A percentile compares a stretch with the other conserved stretches of the same genome.
Evolutionary conservation across 2,797 vertebrate species (phyloP).

Genomic region (Pangasius mekongensis): DNA sequence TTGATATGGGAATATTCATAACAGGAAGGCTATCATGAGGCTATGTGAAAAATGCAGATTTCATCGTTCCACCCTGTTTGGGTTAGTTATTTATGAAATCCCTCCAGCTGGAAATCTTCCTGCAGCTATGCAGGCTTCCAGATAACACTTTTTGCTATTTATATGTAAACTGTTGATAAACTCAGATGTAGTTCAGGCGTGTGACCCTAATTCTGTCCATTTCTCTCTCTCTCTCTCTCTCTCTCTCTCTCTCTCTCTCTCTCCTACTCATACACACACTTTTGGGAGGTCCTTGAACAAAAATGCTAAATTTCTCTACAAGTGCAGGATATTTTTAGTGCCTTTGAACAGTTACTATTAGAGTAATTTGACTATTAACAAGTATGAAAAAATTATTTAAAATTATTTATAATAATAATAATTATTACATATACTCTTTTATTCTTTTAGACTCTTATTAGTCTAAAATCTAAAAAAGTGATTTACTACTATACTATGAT

Average conservation of each 20-base stretch:
- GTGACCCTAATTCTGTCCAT: neutral
- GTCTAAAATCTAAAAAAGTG: neutral
- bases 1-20: slow-evolving; percentile 3
- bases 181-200: neutral
- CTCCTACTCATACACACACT: too few species aligned
- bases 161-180: slow-evolving; percentile 9
- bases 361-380: neutral
- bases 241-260: neutral
- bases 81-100: slow-evolving; percentile 3
- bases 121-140: neutral
- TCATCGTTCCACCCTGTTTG: slow-evolving; percentile 5
- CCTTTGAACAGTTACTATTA: neutral
- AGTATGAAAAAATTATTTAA: neutral
- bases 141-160: slow-evolving; percentile 11
- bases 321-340: neutral
- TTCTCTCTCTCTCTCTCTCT: neutral
- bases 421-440: neutral
- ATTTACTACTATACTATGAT: neutral
- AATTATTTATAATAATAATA: neutral
- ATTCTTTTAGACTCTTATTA: neutral
- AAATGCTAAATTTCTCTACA: neutral
- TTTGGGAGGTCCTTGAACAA: neutral
- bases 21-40: neutral
- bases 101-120: neutral
- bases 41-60: slow-evolving; percentile 38